Percentiles rank a stretch among this genome's conserved stretches.
phyloP scores from a whole-genome alignment of 2,888 invertebrate genomes.

The Metallyticus violacea region DNA sequence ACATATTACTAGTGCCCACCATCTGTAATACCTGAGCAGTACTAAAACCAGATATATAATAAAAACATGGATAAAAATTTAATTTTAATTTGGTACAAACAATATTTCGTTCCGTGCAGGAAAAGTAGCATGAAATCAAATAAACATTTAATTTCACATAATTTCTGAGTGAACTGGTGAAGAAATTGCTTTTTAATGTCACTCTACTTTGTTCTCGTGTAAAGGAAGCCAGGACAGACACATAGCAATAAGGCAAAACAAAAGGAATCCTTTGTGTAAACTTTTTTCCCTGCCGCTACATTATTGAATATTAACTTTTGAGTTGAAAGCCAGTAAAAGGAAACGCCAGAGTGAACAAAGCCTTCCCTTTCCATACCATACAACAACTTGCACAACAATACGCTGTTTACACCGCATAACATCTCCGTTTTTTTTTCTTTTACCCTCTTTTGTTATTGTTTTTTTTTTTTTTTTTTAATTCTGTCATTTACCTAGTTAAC shows the following conservation, averaged over 20 bases:
- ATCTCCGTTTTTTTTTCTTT: background rate
- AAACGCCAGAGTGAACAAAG: background rate
- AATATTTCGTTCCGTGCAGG: no score
- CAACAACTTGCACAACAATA: no score
- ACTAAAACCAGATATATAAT: no score
- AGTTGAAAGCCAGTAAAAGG: background rate
- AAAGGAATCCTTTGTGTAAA: background rate
- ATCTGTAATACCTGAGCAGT: no score
- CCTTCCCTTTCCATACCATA: background rate
- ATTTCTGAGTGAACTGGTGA: background rate
- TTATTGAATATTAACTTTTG: background rate
- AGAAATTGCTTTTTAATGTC: background rate
- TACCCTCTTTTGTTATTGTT: background rate
- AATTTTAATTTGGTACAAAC: no score
- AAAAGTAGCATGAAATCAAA: background rate
- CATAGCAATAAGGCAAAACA: background rate
- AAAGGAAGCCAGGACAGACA: background rate
- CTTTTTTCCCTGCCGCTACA: background rate
- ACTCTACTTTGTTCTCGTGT: background rate
- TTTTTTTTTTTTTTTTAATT: background rate
- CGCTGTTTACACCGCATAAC: background rate
- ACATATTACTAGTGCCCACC: no score
- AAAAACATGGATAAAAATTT: no score
- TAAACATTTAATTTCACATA: background rate
- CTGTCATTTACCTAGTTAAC: background rate